Conservation (phyloP, 53 echinoderm and acorn worm species). For the Glandiceps talaboti region DNA sequence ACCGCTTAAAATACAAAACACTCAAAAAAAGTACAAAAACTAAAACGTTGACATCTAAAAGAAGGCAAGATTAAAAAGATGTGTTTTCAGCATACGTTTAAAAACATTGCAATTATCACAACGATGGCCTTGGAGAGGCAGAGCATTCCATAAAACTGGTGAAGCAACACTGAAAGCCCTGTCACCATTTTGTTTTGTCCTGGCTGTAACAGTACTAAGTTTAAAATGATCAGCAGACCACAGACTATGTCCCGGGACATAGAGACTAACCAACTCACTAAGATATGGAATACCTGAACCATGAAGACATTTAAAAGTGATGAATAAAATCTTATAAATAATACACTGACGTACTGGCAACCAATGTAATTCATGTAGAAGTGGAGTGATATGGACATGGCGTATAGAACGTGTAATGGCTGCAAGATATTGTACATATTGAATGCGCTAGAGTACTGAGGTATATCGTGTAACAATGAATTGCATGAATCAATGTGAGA, state of each 20-base stretch:
- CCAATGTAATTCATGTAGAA: neutral
- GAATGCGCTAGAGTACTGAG: neutral
- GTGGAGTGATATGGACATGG: neutral
- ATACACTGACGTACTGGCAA: neutral
- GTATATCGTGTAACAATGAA: neutral
- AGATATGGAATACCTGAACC: neutral
- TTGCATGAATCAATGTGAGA: neutral
- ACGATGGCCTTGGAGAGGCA: neutral
- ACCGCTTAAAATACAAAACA: no score
- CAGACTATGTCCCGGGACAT: neutral
- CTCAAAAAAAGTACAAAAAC: neutral
- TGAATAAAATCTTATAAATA: neutral
- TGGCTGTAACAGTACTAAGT: neutral
- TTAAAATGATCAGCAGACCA: neutral
- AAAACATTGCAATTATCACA: neutral
- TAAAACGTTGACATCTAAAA: neutral
- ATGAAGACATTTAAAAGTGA: neutral
- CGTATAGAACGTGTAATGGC: neutral
- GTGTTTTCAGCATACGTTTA: neutral
- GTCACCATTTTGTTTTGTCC: neutral
- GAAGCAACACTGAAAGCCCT: neutral
- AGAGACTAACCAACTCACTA: neutral
- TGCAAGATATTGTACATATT: neutral
- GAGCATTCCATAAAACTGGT: neutral
- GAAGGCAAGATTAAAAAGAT: neutral